phyloP scores from a whole-genome alignment of 1,140 invertebrate genomes.

The Leptonema lineaticorne region DNA sequence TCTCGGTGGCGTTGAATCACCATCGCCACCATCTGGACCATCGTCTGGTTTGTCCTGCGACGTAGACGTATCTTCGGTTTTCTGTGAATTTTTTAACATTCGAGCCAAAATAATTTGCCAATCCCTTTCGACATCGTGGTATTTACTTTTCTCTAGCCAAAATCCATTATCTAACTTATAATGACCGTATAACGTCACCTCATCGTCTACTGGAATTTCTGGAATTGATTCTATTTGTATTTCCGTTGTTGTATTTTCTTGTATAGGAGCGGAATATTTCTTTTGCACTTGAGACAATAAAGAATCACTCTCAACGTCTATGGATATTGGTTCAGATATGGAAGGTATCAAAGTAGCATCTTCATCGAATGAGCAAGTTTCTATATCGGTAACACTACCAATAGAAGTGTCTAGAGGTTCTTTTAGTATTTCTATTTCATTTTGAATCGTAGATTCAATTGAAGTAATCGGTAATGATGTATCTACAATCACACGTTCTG shows the following conservation, averaged over 20 bases:
- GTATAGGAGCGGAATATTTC: constrained; percentile 24
- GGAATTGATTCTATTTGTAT: background rate
- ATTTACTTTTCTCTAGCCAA: constrained; percentile 62
- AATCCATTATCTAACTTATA: constrained; percentile 57
- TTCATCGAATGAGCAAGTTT: background rate
- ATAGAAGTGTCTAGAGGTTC: background rate
- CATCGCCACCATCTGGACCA: constrained; percentile 60
- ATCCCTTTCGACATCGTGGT: constrained; percentile 64
- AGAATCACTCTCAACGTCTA: constrained; percentile 39
- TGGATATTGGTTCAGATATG: constrained; percentile 16
- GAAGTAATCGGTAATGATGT: background rate
- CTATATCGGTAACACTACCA: background rate
- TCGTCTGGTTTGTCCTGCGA: constrained; percentile 56
- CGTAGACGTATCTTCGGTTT: constrained; percentile 47
- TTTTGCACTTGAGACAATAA: constrained; percentile 26
- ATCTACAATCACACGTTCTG: background rate
- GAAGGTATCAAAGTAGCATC: background rate
- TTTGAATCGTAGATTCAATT: background rate
- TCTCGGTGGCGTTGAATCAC: constrained; percentile 56
- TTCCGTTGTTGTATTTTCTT: background rate
- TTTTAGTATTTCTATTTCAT: background rate
- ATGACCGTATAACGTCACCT: constrained; percentile 42
- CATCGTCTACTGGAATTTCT: background rate
- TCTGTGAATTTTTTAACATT: constrained; percentile 49
- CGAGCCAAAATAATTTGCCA: constrained; percentile 55